Conservation (phyloP, 2,888 invertebrate species). For the Tenthredo livida region DNA sequence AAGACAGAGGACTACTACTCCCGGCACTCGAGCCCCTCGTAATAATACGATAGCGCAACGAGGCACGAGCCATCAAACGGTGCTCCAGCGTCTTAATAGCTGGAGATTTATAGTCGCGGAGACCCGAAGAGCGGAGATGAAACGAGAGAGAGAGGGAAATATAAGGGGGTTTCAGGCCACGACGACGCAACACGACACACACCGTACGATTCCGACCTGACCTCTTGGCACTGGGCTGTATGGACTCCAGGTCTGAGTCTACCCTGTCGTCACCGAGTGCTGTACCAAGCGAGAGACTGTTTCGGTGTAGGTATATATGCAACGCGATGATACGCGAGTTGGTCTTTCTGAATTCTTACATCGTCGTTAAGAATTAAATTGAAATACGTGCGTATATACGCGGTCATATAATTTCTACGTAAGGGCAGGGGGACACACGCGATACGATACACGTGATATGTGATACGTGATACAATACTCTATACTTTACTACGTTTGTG, state of each 20-base stretch:
- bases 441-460: background rate
- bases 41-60: constrained; percentile 54
- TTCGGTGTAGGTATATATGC: background rate
- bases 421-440: background rate
- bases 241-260: background rate
- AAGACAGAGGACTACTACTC: background rate
- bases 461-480: background rate
- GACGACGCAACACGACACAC: constrained; percentile 47
- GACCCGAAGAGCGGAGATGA: constrained; percentile 56
- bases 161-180: background rate
- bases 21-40: constrained; percentile 50
- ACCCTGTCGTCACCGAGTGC: constrained; percentile 16
- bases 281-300: constrained; percentile 44
- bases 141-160: constrained; percentile 29
- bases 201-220: constrained; percentile 61
- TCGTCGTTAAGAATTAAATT: background rate
- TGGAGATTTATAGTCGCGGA: constrained; percentile 73
- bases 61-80: constrained; percentile 74
- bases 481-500: background rate
- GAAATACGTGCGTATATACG: background rate
- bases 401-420: background rate
- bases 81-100: constrained; percentile 76
- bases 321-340: background rate
- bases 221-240: constrained; percentile 25
- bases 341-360: background rate